A percentile compares a stretch with the other conserved stretches of the same genome.
phyloP scores from a whole-genome alignment of 2,888 invertebrate genomes.

The Adela reaumurella region DNA sequence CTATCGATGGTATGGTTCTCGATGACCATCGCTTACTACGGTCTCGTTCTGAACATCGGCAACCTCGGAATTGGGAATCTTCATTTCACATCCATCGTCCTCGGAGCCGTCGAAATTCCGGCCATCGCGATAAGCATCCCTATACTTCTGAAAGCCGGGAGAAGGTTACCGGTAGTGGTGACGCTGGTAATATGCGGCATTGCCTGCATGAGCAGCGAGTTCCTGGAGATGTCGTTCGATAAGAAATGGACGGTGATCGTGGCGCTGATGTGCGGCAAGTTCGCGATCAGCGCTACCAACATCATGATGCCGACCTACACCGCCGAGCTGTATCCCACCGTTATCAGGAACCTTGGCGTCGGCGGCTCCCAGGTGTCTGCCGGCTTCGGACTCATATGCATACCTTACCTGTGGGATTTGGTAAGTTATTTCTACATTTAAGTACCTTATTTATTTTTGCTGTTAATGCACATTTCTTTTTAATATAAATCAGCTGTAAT shows the following conservation, averaged over 20 bases:
- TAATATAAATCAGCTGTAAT: too few relatives aligned
- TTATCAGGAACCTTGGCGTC: conserved; percentile 66
- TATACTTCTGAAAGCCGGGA: conserved; percentile 69
- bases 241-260: conserved; percentile 67
- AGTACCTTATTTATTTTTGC: too few relatives aligned
- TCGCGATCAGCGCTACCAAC: conserved; percentile 74
- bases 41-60: conserved; percentile 67
- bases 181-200: conserved; percentile 66
- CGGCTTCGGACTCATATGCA: conserved; percentile 70
- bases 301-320: conserved; percentile 76
- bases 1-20: conserved; percentile 73
- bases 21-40: conserved; percentile 76
- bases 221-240: conserved; percentile 48
- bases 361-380: conserved; percentile 75
- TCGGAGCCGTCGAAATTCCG: conserved; percentile 74
- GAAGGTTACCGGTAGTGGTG: conserved; percentile 67
- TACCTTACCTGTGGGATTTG: conserved; percentile 75
- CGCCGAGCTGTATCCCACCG: conserved; percentile 69
- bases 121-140: conserved; percentile 73
- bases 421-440: conserved; percentile 54
- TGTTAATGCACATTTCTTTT: too few relatives aligned
- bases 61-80: conserved; percentile 72
- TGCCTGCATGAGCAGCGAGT: conserved; percentile 63
- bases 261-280: conserved; percentile 77
- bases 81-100: conserved; percentile 69